These are phyloP conservation scores for Rhadinocentrus ornatus DNA, from an alignment of 2,797 vertebrate species.

Conservation along the genomic window DNA sequence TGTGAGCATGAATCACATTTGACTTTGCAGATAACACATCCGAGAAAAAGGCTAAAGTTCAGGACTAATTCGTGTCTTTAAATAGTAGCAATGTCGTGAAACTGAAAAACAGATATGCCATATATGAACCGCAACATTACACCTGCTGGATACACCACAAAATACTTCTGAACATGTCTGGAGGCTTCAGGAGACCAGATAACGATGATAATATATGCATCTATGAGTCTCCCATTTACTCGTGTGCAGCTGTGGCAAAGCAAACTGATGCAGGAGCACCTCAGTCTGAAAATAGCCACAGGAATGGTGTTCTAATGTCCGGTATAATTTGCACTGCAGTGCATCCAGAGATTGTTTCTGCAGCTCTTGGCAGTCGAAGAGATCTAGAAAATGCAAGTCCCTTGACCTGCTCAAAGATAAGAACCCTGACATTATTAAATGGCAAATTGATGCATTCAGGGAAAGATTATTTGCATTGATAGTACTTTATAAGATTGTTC, in stretches of 20 bases:
- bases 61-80: background rate
- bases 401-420: background rate
- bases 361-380: conserved; percentile 5
- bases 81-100: background rate
- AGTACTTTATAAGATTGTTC: background rate
- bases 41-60: background rate
- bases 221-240: background rate
- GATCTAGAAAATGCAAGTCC: conserved; percentile 5
- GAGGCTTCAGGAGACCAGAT: background rate
- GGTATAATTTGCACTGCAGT: conserved; percentile 19
- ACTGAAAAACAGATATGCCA: background rate
- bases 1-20: conserved; percentile 9
- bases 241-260: background rate
- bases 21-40: background rate
- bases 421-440: conserved; percentile 1
- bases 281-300: conserved; percentile 31
- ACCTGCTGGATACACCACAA: background rate
- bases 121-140: background rate
- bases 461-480: background rate
- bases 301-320: conserved; percentile 9
- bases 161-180: background rate
- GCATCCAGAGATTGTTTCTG: conserved; percentile 22
- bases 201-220: background rate
- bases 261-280: conserved; percentile 12
- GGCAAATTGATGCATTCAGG: background rate